Base-by-base conservation (phyloP, 2,888 invertebrate species). In the Lobophora halterata region DNA sequence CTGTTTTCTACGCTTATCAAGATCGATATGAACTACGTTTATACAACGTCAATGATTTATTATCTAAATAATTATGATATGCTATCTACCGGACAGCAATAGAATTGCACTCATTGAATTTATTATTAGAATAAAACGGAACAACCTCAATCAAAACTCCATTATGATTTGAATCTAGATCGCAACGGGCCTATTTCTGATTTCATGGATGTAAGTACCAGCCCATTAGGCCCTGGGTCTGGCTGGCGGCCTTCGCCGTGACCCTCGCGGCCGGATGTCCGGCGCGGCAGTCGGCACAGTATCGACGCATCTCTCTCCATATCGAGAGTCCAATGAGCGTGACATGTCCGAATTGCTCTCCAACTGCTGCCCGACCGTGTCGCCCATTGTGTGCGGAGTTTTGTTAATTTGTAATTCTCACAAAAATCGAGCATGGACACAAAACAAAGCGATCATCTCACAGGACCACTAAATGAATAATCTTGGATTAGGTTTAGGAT, bases 111-210 rank as follows among this genome's bases (percentile, higher is more conserved):
- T 29, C 17, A 21, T 25, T 24, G 8, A 26, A 6, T n/a, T n/a
- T n/a, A n/a, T n/a, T n/a, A n/a, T n/a, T n/a, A n/a, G n/a, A n/a
- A 18, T 27, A 19, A 30, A 30, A 7, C 16, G 14, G 14, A 28
- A 20, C 9, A 19, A n/a, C 18, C 16, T 30, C 45, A 38, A 50
- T 47, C 36, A 46, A 43, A 40, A 35, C 20, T 27, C 8, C 40
- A 48, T 48, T 40, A 47, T 3, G 23, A 19, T 2, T 3, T 5
- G 10, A 19, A 37, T 37, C 24, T 40, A 32, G 39, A 29, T 40
- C 2, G 17, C 17, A 41, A 33, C 9, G 17, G 9, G 12, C 19
- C 21, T 19, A 40, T 40, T 34, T 40, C n/a, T n/a, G 11, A 41
- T 46, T 41, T 39, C 35, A 43, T 31, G 46, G 41, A 13, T 11